Base-by-base conservation (phyloP, 2,113 vertebrate genomes). In the Macquaria ambigua region DNA sequence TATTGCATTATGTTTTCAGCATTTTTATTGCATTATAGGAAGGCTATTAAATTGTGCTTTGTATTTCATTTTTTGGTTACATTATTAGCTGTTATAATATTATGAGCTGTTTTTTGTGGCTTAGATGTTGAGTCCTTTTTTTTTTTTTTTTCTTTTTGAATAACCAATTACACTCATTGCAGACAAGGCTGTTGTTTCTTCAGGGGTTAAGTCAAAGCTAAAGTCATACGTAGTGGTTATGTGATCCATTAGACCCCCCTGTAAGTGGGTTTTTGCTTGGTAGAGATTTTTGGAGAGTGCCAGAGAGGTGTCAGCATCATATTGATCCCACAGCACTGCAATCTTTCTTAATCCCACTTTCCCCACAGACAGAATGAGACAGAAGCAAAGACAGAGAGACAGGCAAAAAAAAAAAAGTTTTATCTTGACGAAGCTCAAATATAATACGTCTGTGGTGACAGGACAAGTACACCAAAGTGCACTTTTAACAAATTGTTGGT, bases 311-410 rank as follows among this genome's bases (percentile, higher is more conserved):
- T 94, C 87, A 87, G 93, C 80, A 66, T 79, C 69, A 71, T 93
- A 94, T 95, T 91, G 94, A 95, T 93, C 69, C 67, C 74, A 69
- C 39, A 82, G 78, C 81, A 79, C 85, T 83, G 87, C 88, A 86
- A 89, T 94, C 87, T 89, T 77, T 93, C 90, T 94, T 92, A 91
- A 91, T 94, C 85, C 62, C 63, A 85, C 89, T 87, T 81, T 77
- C 79, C 41, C 64, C 63, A 48, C 61, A 41, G 79, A 74, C 81
- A 61, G 66, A 76, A 69, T 71, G 69, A 88, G 86, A 80, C 53
- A 79, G 63, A 87, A 73, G 74, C 63, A 74, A 73, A 87, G 76
- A 89, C 55, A 64, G 56, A 84, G 61, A 75, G 55, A 83, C 63
- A 20, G 48, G 48, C 21, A 76, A 48, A 78, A 75, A 50, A 48